Evolutionary conservation across 2,888 invertebrate species (phyloP), one percentile per base, ranked within the genome.

Genomic region (Stramonita haemastoma): DNA sequence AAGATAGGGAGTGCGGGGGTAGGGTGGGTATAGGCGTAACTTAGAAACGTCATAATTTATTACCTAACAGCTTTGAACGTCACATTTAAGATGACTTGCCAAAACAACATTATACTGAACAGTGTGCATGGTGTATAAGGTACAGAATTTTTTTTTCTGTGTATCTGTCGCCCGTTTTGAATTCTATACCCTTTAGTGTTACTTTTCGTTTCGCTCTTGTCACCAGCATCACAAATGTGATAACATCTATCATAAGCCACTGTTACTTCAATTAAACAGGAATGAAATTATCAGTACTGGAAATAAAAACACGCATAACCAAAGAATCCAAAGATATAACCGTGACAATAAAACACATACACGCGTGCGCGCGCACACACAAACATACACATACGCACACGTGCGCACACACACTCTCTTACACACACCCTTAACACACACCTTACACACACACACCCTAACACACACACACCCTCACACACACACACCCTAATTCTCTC

Each of bases 401-500:
- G 36, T 5, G 36, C 46, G 34, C 46, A 73, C 73, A n/a, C 77
- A 34, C 73, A 46, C 34, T 26, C 87, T 26, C 73, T 73, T 11
- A 11, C 73, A 26, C 22, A 22, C 26, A 26, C 73, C 19, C 73
- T 26, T 73, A 73, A 11, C 73, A 73, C 22, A 11, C 26, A 22
- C 19, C 73, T 77, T 13, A 32, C 11, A 32, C 15, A 15, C 32
- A 13, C 29, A 8, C 11, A 32, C n/a, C 6, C 26, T 17, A 26
- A 56, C 87, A 77, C 57, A 77, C 79, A 77, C 29, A 77, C 87
- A 87, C 79, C 46, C 87, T 66, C 26, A 19, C 70, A 73, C 32
- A 66, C 66, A 66, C 2, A 46, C 46, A 46, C 2, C 46, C 46
- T 85, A 6, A 85, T 46, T 26, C 26, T 15, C 85, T 13, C 26